phyloP scores from a whole-genome alignment of 2,888 invertebrate genomes.

The Agrypnus murinus region DNA sequence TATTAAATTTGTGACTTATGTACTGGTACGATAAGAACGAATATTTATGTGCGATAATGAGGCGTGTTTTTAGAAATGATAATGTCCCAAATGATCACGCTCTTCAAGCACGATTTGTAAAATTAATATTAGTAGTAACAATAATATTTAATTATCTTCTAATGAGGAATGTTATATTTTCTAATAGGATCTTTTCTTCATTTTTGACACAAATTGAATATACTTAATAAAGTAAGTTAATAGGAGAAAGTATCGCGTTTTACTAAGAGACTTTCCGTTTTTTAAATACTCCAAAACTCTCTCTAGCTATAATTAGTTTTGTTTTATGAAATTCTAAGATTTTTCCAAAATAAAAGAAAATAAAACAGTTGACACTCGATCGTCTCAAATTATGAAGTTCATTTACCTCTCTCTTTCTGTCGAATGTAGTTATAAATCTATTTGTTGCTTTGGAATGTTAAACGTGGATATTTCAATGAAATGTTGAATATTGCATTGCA shows the following conservation, averaged over 20 bases:
- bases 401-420: too few species aligned
- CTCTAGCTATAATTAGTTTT: background rate
- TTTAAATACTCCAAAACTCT: conserved; percentile 2
- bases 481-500: too few species aligned
- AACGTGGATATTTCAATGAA: too few species aligned
- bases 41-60: conserved; percentile 14
- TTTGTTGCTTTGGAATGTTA: too few species aligned
- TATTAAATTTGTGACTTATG: conserved; percentile 11
- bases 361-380: too few species aligned
- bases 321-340: too few species aligned
- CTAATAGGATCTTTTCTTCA: background rate
- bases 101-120: conserved; percentile 15
- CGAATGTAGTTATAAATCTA: too few species aligned
- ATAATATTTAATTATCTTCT: too few species aligned
- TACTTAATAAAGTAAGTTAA: conserved; percentile 16
- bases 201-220: conserved; percentile 12
- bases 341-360: too few species aligned
- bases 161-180: conserved; percentile 1
- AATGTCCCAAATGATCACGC: conserved; percentile 25
- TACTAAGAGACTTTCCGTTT: conserved; percentile 19
- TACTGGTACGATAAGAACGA: conserved; percentile 16
- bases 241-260: conserved; percentile 27
- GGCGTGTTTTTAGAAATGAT: conserved; percentile 25
- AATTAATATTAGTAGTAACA: background rate
- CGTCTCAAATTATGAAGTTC: too few species aligned